Evolutionary conservation across 2,888 invertebrate species (phyloP).

Genomic region (Cataglyphis albicans): DNA sequence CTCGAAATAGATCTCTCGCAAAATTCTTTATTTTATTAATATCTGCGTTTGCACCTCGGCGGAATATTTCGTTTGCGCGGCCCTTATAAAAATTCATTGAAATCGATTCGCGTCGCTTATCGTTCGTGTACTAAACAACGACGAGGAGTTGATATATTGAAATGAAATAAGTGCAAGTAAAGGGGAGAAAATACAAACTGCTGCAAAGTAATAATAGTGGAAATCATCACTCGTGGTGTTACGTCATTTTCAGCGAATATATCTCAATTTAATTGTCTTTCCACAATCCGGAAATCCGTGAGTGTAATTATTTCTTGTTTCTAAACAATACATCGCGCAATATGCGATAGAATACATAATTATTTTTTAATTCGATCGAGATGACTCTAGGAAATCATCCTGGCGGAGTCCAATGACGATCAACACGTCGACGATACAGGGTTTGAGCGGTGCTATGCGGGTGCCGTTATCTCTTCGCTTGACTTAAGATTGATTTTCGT

Average conservation of each 20-base stretch:
- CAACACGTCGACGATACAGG: constrained; percentile 4
- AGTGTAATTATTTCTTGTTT: not conserved
- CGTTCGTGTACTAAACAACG: constrained; percentile 29
- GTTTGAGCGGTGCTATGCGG: constrained; percentile 36
- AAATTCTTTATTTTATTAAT: constrained; percentile 12
- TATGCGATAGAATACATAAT: not conserved
- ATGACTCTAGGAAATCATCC: constrained; percentile 3
- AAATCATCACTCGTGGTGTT: not conserved
- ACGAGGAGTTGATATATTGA: constrained; percentile 16
- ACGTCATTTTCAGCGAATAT: not conserved
- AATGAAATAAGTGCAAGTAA: constrained; percentile 25
- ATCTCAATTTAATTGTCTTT: not conserved
- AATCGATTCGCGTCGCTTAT: constrained; percentile 33
- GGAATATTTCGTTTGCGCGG: constrained; percentile 23
- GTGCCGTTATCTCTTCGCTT: constrained; percentile 71
- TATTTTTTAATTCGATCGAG: not conserved
- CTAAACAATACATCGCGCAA: not conserved
- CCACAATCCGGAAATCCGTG: not conserved
- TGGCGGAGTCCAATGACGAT: constrained; percentile 20
- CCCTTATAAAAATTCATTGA: constrained; percentile 47
- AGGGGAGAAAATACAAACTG: not conserved
- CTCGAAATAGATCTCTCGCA: not conserved
- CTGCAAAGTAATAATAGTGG: not conserved
- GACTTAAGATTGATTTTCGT: constrained; percentile 71
- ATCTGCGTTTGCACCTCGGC: not conserved